Conservation (phyloP, 2,888 invertebrate species). For the Caenorhabditis panamensis region DNA sequence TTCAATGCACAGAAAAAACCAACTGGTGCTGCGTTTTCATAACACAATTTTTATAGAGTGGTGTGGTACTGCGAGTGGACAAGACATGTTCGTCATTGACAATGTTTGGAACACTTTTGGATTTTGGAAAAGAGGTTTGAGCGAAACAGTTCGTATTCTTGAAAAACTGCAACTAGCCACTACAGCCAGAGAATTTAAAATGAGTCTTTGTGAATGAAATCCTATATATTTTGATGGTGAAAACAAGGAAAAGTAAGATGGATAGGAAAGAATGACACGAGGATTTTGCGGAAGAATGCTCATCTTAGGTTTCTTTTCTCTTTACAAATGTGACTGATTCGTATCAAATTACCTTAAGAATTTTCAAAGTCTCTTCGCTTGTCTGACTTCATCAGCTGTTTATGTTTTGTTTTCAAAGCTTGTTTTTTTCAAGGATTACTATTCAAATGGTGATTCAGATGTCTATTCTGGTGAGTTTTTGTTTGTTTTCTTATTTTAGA, state of each 20-base stretch:
- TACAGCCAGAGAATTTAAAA: too few relatives aligned
- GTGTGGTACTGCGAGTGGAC: background rate
- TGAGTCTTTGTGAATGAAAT: too few relatives aligned
- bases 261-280: constrained; percentile 27
- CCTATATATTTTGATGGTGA: background rate
- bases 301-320: constrained; percentile 60
- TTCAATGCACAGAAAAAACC: constrained; percentile 42
- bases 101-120: too few relatives aligned
- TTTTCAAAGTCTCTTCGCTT: constrained; percentile 32
- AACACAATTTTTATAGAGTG: constrained; percentile 50
- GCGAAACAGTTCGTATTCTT: too few relatives aligned
- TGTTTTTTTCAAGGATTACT: too few relatives aligned
- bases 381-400: constrained; percentile 24
- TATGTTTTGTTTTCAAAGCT: background rate
- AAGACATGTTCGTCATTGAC: too few relatives aligned
- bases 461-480: too few relatives aligned
- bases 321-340: constrained; percentile 65
- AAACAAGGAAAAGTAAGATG: constrained; percentile 3
- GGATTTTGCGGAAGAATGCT: constrained; percentile 46
- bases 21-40: constrained; percentile 25
- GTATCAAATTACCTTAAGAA: constrained; percentile 56
- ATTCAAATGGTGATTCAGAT: too few relatives aligned
- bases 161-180: too few relatives aligned
- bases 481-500: too few relatives aligned
- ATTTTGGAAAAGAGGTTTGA: too few relatives aligned